Conservation (phyloP, 2,797 vertebrate species). For the Rhabdomys pumilio region DNA sequence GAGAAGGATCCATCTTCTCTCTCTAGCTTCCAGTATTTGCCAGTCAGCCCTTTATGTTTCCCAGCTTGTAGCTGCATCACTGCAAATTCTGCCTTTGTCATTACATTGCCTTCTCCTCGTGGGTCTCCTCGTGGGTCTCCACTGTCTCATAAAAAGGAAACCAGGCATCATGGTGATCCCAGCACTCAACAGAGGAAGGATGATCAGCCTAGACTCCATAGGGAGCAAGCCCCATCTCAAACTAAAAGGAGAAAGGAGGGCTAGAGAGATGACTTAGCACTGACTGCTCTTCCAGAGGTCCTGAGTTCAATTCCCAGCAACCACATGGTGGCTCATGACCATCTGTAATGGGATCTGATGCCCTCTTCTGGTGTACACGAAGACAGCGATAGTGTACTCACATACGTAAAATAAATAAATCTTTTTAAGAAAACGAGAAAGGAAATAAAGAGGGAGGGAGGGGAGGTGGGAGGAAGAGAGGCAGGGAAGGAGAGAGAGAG, state of each 20-base stretch:
- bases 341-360: neutral
- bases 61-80: neutral
- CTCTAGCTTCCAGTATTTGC: neutral
- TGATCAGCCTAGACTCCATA: neutral
- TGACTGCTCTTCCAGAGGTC: neutral
- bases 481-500: neutral
- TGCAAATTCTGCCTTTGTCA: neutral
- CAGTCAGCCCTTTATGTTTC: neutral
- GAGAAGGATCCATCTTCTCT: neutral
- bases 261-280: neutral
- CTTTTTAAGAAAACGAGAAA: neutral
- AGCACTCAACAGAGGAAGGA: neutral
- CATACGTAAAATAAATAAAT: neutral
- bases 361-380: neutral
- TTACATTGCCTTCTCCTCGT: neutral
- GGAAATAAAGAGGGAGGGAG: neutral
- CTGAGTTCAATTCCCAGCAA: neutral
- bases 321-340: neutral
- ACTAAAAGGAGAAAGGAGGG: neutral
- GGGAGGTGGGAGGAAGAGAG: no score
- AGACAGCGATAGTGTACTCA: neutral
- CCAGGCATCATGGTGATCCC: neutral
- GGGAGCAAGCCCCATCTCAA: neutral
- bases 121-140: slow-evolving; percentile 3
- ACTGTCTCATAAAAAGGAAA: neutral